These are phyloP conservation scores for Fopius arisanus DNA, from an alignment of 1,140 invertebrate species.

Conservation along the genomic window DNA sequence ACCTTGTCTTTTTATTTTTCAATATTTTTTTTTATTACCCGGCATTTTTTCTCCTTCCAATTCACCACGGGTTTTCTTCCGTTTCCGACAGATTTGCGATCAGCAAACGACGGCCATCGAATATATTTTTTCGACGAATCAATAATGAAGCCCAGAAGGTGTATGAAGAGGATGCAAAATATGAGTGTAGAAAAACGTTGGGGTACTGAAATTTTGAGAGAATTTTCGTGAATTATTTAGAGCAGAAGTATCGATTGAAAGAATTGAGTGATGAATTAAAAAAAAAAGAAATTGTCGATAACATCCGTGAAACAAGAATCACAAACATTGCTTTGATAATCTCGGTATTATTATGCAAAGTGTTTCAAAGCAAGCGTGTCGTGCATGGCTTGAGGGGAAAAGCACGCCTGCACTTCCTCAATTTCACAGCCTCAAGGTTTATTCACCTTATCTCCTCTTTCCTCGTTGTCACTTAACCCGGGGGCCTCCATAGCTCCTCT, in stretches of 20 bases:
- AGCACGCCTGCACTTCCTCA: slow-evolving; percentile 24
- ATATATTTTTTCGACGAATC: slow-evolving; percentile 48
- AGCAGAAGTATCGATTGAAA: too few relatives aligned
- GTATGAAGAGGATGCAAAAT: slow-evolving; percentile 15
- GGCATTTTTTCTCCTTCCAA: slow-evolving; percentile 40
- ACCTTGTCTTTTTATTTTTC: slow-evolving; percentile 42
- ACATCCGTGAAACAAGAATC: neutral
- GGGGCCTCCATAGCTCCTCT: slow-evolving; percentile 10
- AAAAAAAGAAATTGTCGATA: neutral
- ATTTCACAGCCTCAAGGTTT: slow-evolving; percentile 36
- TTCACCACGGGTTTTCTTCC: slow-evolving; percentile 28
- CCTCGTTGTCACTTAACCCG: slow-evolving; percentile 2
- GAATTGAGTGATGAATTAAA: neutral
- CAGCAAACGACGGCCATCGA: slow-evolving; percentile 38
- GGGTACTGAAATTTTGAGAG: neutral
- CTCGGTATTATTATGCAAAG: slow-evolving; percentile 1
- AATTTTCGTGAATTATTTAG: too few relatives aligned
- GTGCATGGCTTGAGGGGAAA: neutral
- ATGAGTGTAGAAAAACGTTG: neutral
- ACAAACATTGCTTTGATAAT: neutral
- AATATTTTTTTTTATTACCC: slow-evolving; percentile 29
- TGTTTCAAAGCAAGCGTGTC: neutral
- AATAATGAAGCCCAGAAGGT: slow-evolving; percentile 46
- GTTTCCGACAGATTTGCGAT: slow-evolving; percentile 40
- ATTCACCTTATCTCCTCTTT: slow-evolving; percentile 6